A percentile compares a stretch with the other conserved stretches of the same genome.
phyloP scores from a whole-genome alignment of 2,113 vertebrate genomes.

The Lates calcarifer region DNA sequence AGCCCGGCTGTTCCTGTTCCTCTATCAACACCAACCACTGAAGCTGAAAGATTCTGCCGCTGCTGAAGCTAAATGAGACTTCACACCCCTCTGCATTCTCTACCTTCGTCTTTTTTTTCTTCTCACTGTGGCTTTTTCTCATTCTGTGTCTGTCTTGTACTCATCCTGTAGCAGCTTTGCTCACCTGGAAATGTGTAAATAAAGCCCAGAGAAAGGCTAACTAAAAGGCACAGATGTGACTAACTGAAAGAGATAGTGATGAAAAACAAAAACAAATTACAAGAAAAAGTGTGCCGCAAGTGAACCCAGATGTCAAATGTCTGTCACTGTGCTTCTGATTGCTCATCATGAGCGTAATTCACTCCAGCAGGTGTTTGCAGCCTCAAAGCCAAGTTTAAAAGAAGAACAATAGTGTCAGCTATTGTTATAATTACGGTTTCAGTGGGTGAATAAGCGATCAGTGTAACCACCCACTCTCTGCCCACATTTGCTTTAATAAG shows the following conservation, averaged over 20 bases:
- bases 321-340: neutral
- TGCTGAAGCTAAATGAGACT: constrained; percentile 64
- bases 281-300: neutral
- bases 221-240: constrained; percentile 42
- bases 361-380: constrained; percentile 57
- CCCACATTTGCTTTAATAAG: constrained; percentile 65
- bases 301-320: constrained; percentile 16
- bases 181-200: constrained; percentile 36
- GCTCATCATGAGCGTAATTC: constrained; percentile 16
- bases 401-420: constrained; percentile 50
- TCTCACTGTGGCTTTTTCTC: constrained; percentile 6
- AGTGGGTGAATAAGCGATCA: constrained; percentile 44
- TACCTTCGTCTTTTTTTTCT: constrained; percentile 14
- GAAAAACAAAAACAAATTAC: constrained; percentile 13
- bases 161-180: neutral
- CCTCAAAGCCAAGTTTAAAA: constrained; percentile 45
- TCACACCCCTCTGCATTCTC: constrained; percentile 44
- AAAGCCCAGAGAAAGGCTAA: neutral
- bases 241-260: neutral
- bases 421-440: constrained; percentile 63
- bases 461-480: constrained; percentile 42
- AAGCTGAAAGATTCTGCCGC: constrained; percentile 57
- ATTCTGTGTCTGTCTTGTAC: constrained; percentile 20
- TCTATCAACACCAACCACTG: constrained; percentile 61
- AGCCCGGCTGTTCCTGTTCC: constrained; percentile 63